A percentile compares a stretch with the other conserved stretches of the same genome.
Conservation (phyloP, 2,797 vertebrate genomes). For the Uromys caudimaculatus region DNA sequence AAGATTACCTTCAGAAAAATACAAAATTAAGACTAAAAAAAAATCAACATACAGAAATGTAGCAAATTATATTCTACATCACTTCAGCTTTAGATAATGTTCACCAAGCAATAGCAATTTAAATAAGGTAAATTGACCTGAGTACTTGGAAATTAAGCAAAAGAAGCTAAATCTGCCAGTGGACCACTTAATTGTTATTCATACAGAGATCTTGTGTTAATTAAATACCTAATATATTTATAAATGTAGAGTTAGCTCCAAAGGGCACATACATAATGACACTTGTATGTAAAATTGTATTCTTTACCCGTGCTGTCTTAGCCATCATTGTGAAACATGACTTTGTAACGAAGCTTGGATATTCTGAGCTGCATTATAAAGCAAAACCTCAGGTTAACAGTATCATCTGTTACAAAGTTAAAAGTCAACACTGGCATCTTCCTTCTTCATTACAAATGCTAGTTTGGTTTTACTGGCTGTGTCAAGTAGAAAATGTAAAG, state of each 20-base stretch:
- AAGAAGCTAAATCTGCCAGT: conserved; percentile 11
- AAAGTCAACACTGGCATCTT: background rate
- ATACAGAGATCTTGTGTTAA: background rate
- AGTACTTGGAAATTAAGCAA: conserved; percentile 58
- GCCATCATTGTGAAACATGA: background rate
- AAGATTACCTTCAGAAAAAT: conserved; percentile 1
- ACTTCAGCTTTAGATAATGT: conserved; percentile 16
- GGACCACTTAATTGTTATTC: background rate
- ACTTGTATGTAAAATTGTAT: background rate
- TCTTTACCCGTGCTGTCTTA: background rate
- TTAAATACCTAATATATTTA: background rate
- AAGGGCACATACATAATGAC: background rate
- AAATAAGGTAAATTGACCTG: background rate
- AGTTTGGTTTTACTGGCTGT: background rate
- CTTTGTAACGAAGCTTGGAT: background rate
- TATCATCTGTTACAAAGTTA: background rate
- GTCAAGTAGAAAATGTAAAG: background rate
- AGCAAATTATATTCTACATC: background rate
- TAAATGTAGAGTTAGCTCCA: background rate
- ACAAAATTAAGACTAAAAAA: conserved; percentile 27
- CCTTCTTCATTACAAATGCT: conserved; percentile 6
- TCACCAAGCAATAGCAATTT: conserved; percentile 19
- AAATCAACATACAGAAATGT: conserved; percentile 44
- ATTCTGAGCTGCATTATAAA: background rate
- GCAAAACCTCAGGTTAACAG: background rate